Conservation (phyloP, 1,140 invertebrate genomes). For the Hesperophylax magnus region DNA sequence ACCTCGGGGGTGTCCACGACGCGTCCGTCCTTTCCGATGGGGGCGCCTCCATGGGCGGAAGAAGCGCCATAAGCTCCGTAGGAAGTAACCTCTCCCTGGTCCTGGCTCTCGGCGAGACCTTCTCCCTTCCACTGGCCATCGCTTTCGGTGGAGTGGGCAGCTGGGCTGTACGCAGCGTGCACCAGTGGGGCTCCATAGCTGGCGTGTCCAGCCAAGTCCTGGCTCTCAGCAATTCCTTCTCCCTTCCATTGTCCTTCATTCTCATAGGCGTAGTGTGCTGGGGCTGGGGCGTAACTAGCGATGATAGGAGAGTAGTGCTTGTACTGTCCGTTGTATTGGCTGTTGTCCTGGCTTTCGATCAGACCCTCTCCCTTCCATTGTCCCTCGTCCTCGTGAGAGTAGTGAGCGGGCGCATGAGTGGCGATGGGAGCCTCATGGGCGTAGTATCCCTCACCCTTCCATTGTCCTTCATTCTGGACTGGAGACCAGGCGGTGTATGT, state of each 20-base stretch:
- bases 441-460: too few species aligned
- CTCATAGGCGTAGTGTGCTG: too few species aligned
- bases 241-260: constrained; percentile 33
- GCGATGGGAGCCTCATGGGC: too few species aligned
- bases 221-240: constrained; percentile 52
- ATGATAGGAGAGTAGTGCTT: too few species aligned
- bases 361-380: constrained; percentile 46
- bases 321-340: background rate
- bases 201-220: constrained; percentile 23
- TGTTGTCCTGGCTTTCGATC: constrained; percentile 40
- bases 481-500: background rate
- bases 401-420: too few species aligned
- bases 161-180: constrained; percentile 58
- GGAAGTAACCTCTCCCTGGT: background rate
- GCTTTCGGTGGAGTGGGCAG: constrained; percentile 20
- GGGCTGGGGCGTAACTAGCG: too few species aligned
- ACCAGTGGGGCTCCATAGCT: background rate
- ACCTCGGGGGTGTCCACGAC: constrained; percentile 68
- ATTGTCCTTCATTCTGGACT: too few species aligned
- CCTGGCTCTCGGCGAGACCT: constrained; percentile 49
- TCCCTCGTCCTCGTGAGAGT: constrained; percentile 28
- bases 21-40: constrained; percentile 59
- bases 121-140: constrained; percentile 46
- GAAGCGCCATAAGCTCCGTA: too few species aligned
- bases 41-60: constrained; percentile 54